Evolutionary conservation across 2,888 invertebrate genomes (phyloP).

Genomic region (Agrochola macilenta): DNA sequence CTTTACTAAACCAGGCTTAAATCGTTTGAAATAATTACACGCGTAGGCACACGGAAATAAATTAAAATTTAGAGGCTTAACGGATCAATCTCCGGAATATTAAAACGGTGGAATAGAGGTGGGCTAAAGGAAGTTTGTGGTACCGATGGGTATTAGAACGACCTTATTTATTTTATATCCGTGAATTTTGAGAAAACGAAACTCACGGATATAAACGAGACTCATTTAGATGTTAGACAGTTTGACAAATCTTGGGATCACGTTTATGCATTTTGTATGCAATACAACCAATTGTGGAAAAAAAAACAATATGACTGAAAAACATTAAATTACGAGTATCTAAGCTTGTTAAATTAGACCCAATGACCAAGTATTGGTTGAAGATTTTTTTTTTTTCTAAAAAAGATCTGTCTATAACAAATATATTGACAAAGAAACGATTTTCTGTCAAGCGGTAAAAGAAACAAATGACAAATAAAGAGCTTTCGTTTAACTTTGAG

Average conservation of each 20-base stretch:
- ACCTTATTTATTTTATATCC: conserved; percentile 16
- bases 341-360: neutral
- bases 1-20: conserved; percentile 50
- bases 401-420: neutral
- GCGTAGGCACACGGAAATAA: conserved; percentile 60
- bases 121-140: conserved; percentile 54
- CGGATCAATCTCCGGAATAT: conserved; percentile 78
- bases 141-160: conserved; percentile 36
- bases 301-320: neutral
- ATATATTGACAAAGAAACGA: conserved; percentile 13
- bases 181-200: neutral
- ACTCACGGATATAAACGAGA: too few relatives aligned
- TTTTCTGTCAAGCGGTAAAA: neutral
- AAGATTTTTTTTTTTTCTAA: neutral
- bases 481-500: conserved; percentile 27
- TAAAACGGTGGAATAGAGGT: conserved; percentile 69
- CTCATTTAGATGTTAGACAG: neutral
- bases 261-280: neutral
- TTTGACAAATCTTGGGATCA: neutral
- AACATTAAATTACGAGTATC: neutral
- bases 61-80: conserved; percentile 70
- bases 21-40: conserved; percentile 65
- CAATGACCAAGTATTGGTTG: neutral
- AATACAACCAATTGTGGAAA: neutral
- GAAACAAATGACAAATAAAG: conserved; percentile 1